A percentile compares a stretch with the other conserved stretches of the same genome.
Conservation (phyloP, 2,113 vertebrate genomes). For the Aphyosemion australe region DNA sequence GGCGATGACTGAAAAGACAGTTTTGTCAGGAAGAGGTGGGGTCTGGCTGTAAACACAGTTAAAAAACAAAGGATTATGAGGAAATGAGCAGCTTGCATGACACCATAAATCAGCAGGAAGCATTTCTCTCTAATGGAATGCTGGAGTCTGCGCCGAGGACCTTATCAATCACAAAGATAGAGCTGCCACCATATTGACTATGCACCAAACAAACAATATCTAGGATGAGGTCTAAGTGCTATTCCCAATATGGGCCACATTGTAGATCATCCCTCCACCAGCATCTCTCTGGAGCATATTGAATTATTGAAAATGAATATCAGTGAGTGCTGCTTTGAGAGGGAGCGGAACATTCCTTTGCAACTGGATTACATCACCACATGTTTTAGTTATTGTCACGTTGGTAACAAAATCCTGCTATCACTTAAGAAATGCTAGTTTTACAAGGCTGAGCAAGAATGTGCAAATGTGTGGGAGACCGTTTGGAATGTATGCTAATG, state of each 20-base stretch:
- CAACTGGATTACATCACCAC: slow-evolving; percentile 25
- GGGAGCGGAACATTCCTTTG: slow-evolving; percentile 3
- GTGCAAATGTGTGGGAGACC: background rate
- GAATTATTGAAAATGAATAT: slow-evolving; percentile 60
- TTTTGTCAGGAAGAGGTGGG: slow-evolving; percentile 7
- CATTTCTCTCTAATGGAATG: slow-evolving; percentile 64
- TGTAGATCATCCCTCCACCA: slow-evolving; percentile 55
- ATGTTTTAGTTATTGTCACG: slow-evolving; percentile 17
- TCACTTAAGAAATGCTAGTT: slow-evolving; percentile 18
- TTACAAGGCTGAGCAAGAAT: slow-evolving; percentile 28
- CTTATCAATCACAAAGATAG: slow-evolving; percentile 74
- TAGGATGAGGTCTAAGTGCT: slow-evolving; percentile 68
- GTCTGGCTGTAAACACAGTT: slow-evolving; percentile 41
- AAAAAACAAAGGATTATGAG: slow-evolving; percentile 62
- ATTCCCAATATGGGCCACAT: slow-evolving; percentile 52
- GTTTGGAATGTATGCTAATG: slow-evolving; percentile 28
- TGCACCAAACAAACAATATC: slow-evolving; percentile 73
- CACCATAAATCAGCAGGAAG: slow-evolving; percentile 65
- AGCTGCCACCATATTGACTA: slow-evolving; percentile 70
- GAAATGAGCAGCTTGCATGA: slow-evolving; percentile 60
- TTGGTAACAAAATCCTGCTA: slow-evolving; percentile 8
- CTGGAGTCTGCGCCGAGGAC: slow-evolving; percentile 16
- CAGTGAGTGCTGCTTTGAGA: slow-evolving; percentile 19
- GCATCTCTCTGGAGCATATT: slow-evolving; percentile 46
- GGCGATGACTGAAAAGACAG: slow-evolving; percentile 11